These are phyloP conservation scores for Drosophila paranaensis DNA, from an alignment of 2,888 invertebrate species.

Conservation along the genomic window DNA sequence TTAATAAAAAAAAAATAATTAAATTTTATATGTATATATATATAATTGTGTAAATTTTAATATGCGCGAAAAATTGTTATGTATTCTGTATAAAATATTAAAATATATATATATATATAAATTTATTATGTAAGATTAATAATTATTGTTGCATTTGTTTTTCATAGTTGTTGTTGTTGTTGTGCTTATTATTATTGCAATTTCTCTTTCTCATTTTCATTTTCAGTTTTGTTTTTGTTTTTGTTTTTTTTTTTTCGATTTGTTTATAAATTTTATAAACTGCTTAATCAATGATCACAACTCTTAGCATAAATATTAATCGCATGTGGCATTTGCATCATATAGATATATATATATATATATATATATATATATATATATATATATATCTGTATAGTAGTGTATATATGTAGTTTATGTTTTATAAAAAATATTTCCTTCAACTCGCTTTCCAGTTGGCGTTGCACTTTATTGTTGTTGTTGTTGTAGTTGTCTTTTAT, in stretches of 20 bases:
- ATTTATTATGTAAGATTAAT: not conserved
- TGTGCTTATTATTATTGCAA: constrained; percentile 17
- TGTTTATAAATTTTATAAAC: constrained; percentile 71
- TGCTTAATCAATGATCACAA: constrained; percentile 85
- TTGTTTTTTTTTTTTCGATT: constrained; percentile 37
- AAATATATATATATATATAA: constrained; percentile 24
- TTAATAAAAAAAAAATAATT: constrained; percentile 7
- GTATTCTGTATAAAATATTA: not conserved
- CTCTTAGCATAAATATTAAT: constrained; percentile 83
- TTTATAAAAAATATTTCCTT: constrained; percentile 33
- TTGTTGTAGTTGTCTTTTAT: constrained; percentile 19
- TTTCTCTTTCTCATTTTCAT: constrained; percentile 4
- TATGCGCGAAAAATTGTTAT: constrained; percentile 14
- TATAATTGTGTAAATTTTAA: constrained; percentile 6
- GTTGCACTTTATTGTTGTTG: constrained; percentile 28
- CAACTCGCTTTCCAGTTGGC: constrained; percentile 16
- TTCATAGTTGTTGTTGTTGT: constrained; percentile 26
- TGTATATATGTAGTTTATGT: constrained; percentile 14
- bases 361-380: constrained; percentile 16
- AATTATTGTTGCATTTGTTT: constrained; percentile 25
- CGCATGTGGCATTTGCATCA: constrained; percentile 72
- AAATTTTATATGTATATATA: not conserved
- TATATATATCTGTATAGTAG: constrained; percentile 21
- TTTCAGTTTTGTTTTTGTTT: constrained; percentile 31
- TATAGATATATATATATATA: constrained; percentile 28